phyloP scores from a whole-genome alignment of 2,113 vertebrate genomes.

The Semicossyphus pulcher region DNA sequence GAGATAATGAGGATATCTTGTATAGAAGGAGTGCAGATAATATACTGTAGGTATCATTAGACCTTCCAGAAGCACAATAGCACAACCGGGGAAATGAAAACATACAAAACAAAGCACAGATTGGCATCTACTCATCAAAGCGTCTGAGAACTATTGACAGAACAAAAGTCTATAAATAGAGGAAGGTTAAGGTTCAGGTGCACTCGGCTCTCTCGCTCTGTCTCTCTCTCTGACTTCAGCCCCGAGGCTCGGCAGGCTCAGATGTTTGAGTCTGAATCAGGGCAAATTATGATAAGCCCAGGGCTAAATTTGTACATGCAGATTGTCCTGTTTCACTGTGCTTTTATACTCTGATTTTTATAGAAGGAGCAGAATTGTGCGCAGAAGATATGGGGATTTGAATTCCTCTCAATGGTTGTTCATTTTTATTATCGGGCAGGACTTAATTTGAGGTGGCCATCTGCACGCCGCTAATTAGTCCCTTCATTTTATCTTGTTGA shows the following conservation, averaged over 20 bases:
- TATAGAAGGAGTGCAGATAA: conserved; percentile 21
- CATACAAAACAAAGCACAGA: conserved; percentile 9
- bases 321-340: conserved; percentile 30
- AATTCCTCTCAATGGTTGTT: conserved; percentile 57
- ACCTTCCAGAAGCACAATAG: not conserved
- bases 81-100: conserved; percentile 9
- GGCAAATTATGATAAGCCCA: conserved; percentile 52
- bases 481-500: conserved; percentile 41
- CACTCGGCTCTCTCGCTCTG: not conserved
- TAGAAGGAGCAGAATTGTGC: conserved; percentile 33
- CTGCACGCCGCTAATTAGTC: conserved; percentile 60
- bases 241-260: conserved; percentile 48
- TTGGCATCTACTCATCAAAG: conserved; percentile 16
- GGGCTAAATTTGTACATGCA: conserved; percentile 54
- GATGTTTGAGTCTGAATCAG: conserved; percentile 51
- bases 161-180: conserved; percentile 44
- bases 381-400: conserved; percentile 51
- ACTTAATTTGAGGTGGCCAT: conserved; percentile 63
- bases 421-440: conserved; percentile 57
- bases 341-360: conserved; percentile 52
- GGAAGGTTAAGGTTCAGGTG: conserved; percentile 43
- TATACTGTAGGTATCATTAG: conserved; percentile 29
- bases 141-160: conserved; percentile 31
- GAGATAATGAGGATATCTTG: conserved; percentile 47
- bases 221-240: conserved; percentile 8